A percentile compares a stretch with the other conserved stretches of the same genome.
Conservation (phyloP, 1,140 invertebrate genomes). For the Drosophila parabipectinata region DNA sequence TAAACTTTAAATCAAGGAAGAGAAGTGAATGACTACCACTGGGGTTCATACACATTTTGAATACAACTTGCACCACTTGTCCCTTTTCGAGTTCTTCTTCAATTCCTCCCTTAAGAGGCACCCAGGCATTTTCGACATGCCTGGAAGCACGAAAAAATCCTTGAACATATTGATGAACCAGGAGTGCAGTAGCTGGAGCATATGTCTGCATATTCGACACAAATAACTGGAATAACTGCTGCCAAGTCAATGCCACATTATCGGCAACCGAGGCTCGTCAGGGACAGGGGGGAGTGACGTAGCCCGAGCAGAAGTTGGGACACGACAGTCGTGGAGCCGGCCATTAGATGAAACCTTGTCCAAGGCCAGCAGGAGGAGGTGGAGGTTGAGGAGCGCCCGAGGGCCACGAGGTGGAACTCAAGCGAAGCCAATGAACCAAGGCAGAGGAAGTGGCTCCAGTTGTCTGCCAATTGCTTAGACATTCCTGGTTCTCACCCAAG, state of each 20-base stretch:
- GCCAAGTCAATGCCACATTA: conserved; percentile 42
- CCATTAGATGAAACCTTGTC: conserved; percentile 41
- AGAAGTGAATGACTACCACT: not conserved
- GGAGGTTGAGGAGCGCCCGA: conserved; percentile 1
- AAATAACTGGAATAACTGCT: conserved; percentile 71
- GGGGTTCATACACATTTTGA: not conserved
- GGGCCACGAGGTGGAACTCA: not conserved
- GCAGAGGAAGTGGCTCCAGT: conserved; percentile 35
- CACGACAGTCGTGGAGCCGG: conserved; percentile 35
- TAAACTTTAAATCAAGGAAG: not conserved
- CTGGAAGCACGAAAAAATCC: conserved; percentile 76
- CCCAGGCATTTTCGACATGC: conserved; percentile 15
- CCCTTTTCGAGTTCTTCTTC: not conserved
- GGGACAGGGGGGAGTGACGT: not conserved
- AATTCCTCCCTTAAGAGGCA: not conserved
- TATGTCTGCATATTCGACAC: conserved; percentile 43
- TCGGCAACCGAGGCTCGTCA: conserved; percentile 10
- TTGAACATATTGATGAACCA: conserved; percentile 77
- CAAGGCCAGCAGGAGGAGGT: conserved; percentile 20
- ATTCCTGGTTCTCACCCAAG: conserved; percentile 38
- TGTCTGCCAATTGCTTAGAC: conserved; percentile 36
- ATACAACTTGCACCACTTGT: too few relatives aligned
- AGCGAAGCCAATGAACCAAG: not conserved
- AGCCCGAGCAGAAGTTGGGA: not conserved
- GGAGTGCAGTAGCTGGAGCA: conserved; percentile 67